A percentile compares a stretch with the other conserved stretches of the same genome.
Conservation (phyloP, 2,797 vertebrate species). For the Benthosema pterotum region DNA sequence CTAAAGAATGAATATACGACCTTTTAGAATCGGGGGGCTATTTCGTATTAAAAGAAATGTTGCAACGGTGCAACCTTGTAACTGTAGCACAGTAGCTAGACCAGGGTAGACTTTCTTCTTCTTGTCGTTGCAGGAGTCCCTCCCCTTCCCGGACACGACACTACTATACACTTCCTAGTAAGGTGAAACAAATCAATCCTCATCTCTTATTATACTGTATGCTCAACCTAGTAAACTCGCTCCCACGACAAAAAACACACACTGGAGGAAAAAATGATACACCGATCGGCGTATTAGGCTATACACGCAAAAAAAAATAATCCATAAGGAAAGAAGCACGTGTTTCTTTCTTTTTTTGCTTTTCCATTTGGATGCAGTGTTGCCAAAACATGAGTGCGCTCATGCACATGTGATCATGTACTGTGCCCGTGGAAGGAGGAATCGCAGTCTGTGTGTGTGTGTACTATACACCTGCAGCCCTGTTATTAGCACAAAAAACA, state of each 20-base stretch:
- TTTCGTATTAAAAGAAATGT: conserved; percentile 34
- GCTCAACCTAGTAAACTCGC: conserved; percentile 15
- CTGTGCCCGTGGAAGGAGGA: no score
- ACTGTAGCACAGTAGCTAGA: conserved; percentile 52
- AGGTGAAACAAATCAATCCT: conserved; percentile 95
- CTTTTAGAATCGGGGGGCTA: not conserved
- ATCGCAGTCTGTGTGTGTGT: no score
- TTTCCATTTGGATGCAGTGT: not conserved
- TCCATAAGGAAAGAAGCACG: not conserved
- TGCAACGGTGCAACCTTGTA: conserved; percentile 47
- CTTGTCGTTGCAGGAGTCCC: conserved; percentile 80
- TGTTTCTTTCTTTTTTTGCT: not conserved
- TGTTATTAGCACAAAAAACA: no score
- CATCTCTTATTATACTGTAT: conserved; percentile 68
- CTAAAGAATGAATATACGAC: conserved; percentile 9
- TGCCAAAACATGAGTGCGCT: conserved; percentile 1
- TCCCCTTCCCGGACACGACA: conserved; percentile 93
- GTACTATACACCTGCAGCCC: conserved; percentile 47
- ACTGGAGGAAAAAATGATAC: not conserved
- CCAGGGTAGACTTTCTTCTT: conserved; percentile 46
- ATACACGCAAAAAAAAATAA: conserved; percentile 9
- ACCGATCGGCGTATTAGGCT: no score
- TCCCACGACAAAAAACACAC: conserved; percentile 16
- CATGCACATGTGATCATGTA: conserved; percentile 23
- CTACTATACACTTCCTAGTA: conserved; percentile 95